A percentile compares a stretch with the other conserved stretches of the same genome.
Conservation (phyloP, 2,888 invertebrate species). For the Drosophila algonquin region DNA sequence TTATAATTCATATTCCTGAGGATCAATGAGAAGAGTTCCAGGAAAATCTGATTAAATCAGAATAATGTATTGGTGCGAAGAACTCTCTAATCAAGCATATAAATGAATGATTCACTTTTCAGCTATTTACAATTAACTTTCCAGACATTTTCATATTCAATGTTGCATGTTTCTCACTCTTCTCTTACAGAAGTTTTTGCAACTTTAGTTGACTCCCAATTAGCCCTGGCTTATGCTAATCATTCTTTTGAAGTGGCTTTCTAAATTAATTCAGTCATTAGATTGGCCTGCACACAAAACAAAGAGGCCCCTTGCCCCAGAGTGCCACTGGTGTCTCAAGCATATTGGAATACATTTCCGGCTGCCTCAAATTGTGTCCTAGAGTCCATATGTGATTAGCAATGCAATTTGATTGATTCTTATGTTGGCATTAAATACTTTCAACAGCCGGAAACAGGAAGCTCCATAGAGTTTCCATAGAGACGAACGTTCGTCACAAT, state of each 20-base stretch:
- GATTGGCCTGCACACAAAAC: conserved; percentile 4
- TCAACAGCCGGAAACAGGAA: conserved; percentile 46
- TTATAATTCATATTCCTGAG: too few relatives aligned
- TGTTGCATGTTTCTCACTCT: neutral
- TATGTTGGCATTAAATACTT: conserved; percentile 22
- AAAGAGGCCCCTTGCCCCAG: neutral
- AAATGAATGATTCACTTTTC: neutral
- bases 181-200: neutral
- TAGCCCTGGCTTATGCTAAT: conserved; percentile 19
- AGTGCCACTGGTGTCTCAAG: conserved; percentile 13
- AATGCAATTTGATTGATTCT: conserved; percentile 30
- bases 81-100: too few relatives aligned
- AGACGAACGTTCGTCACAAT: too few relatives aligned
- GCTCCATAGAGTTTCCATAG: conserved; percentile 1
- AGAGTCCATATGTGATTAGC: conserved; percentile 38
- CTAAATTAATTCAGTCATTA: conserved; percentile 27
- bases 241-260: conserved; percentile 40
- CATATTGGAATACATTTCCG: conserved; percentile 21
- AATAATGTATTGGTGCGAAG: neutral
- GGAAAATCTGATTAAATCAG: neutral
- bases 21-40: too few relatives aligned
- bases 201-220: neutral
- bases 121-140: neutral
- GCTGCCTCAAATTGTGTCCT: neutral
- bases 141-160: neutral